A percentile compares a stretch with the other conserved stretches of the same genome.
Conservation (phyloP, 2,113 vertebrate species). For the Chaenogobius annularis region DNA sequence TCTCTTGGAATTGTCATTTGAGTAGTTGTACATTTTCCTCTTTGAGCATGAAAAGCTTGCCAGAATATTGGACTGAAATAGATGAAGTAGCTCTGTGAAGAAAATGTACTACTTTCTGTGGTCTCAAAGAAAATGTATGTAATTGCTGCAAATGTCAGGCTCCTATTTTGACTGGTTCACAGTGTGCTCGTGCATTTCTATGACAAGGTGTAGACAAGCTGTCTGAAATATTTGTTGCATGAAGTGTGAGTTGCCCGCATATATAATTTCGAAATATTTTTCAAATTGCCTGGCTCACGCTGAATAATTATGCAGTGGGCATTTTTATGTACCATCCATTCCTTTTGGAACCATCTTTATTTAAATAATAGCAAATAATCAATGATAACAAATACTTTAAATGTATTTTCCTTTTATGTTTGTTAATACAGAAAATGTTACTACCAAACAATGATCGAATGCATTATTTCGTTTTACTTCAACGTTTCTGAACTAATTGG, state of each 20-base stretch:
- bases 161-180: not conserved
- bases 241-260: not conserved
- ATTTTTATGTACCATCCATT: not conserved
- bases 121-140: slow-evolving; percentile 1
- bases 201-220: slow-evolving; percentile 3
- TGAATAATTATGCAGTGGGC: not conserved
- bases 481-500: too few relatives aligned
- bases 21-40: not conserved
- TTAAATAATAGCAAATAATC: too few relatives aligned
- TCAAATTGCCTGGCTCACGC: not conserved
- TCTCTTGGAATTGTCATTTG: not conserved
- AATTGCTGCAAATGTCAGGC: not conserved
- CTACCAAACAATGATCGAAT: too few relatives aligned
- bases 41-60: not conserved
- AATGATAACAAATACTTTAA: too few relatives aligned
- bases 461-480: too few relatives aligned
- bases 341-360: too few relatives aligned
- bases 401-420: too few relatives aligned
- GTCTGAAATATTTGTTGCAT: not conserved
- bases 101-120: not conserved
- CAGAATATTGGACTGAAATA: not conserved
- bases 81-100: not conserved
- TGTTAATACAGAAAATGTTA: too few relatives aligned
- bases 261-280: not conserved
- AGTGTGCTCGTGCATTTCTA: not conserved